Base-by-base conservation (phyloP, 2,888 invertebrate genomes). In the Elysia crispata region DNA sequence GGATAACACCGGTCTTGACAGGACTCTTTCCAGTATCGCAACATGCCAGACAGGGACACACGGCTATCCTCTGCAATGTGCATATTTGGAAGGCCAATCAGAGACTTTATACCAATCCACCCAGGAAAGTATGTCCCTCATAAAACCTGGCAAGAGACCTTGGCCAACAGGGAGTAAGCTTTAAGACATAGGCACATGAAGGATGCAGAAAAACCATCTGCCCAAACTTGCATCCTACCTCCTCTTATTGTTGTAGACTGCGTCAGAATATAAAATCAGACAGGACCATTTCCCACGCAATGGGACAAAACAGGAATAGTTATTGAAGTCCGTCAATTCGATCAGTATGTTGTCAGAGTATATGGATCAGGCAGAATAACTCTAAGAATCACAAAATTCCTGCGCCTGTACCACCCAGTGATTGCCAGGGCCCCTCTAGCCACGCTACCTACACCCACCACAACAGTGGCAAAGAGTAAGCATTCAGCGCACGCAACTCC, bases 301-400 rank as follows among this genome's bases (percentile, higher is more conserved):
- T 77, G 69, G 76, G 69, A 67, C 67, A 77, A 77, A 28, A 77
- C 76, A 15, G 76, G 76, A 1, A 67, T 20, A 23, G 28, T 76
- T 11, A 60, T 76, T 23, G 66, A 64, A 49, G 76, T 76, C 8
- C 64, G 76, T 13, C 76, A 76, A 41, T 76, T 64, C 20, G 76
- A 76, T 30, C 67, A 76, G 49, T 76, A 76, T 28, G 66, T 66
- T 28, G 28, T 76, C 15, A 33, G 31, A 15, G 76, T 76, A 13
- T 64, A 76, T 57, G 76, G 76, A 15, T 76, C 67, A 1, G 76
- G 76, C 13, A 30, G 54, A 50, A 67, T 76, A 15, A 67, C 66
- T 6, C 49, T 64, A 15, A 5, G 41, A 3, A 41, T 6, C 41
- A 41, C 5, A 41, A 41, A 41, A 41, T 41, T 41, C 41, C 11